Conservation (phyloP, 2,888 invertebrate genomes). For the Tolmerus cingulatus region DNA sequence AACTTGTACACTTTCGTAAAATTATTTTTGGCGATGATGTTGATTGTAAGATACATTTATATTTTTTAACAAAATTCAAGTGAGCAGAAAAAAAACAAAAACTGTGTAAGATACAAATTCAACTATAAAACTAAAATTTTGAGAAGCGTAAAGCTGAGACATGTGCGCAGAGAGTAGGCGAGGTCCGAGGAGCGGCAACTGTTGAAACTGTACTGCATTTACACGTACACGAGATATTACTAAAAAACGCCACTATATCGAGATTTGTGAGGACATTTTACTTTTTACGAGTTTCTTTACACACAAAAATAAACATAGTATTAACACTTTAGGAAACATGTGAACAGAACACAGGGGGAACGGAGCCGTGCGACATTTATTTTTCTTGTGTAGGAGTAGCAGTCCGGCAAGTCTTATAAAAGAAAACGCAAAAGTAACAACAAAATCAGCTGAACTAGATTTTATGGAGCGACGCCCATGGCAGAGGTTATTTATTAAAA, state of each 20-base stretch:
- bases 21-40: constrained; percentile 10
- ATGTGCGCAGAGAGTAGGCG: background rate
- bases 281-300: constrained; percentile 32
- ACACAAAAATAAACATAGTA: background rate
- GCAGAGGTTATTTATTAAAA: constrained; percentile 4
- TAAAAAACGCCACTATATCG: constrained; percentile 12
- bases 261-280: constrained; percentile 28
- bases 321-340: background rate
- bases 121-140: constrained; percentile 14
- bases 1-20: constrained; percentile 28
- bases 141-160: background rate
- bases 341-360: background rate
- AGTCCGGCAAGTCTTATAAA: background rate
- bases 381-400: background rate
- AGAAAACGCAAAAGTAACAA: constrained; percentile 12
- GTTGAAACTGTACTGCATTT: constrained; percentile 27
- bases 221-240: constrained; percentile 1
- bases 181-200: background rate
- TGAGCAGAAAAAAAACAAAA: background rate
- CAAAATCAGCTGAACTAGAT: background rate
- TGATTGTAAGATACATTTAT: constrained; percentile 31
- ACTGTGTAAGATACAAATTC: background rate
- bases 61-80: constrained; percentile 33
- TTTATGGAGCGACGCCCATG: background rate
- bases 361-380: background rate